A percentile compares a stretch with the other conserved stretches of the same genome.
These are phyloP conservation scores for Rhynchotus rufescens DNA, from an alignment of 2,797 vertebrate species.

Conservation along the genomic window DNA sequence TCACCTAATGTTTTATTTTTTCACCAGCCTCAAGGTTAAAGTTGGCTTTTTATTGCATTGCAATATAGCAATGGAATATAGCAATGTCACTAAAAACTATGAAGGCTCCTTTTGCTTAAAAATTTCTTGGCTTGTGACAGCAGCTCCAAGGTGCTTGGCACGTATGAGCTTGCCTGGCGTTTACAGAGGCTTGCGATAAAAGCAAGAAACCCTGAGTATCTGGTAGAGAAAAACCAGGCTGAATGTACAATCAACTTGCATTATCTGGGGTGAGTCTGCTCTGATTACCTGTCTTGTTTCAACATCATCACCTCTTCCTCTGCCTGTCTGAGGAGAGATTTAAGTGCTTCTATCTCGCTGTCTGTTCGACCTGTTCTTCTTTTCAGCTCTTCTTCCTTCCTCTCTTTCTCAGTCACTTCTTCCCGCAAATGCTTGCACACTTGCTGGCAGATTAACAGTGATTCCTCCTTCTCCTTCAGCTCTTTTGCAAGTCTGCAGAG, in stretches of 20 bases:
- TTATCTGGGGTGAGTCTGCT: background rate
- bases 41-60: background rate
- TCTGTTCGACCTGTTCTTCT: constrained; percentile 75
- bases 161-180: background rate
- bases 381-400: constrained; percentile 82
- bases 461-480: constrained; percentile 86
- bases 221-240: background rate
- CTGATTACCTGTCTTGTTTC: constrained; percentile 84
- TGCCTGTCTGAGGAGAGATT: constrained; percentile 75
- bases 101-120: background rate
- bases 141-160: background rate
- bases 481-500: constrained; percentile 82
- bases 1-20: background rate
- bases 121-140: background rate
- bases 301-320: constrained; percentile 81
- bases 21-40: background rate
- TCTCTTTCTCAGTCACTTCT: constrained; percentile 83
- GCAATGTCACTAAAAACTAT: background rate
- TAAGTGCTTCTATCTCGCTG: constrained; percentile 81
- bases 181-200: background rate
- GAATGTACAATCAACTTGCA: background rate
- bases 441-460: constrained; percentile 84
- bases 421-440: constrained; percentile 84
- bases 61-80: background rate
- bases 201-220: background rate